Evolutionary conservation across 2,797 vertebrate genomes (phyloP).

Genomic region (Smutsia gigantea): DNA sequence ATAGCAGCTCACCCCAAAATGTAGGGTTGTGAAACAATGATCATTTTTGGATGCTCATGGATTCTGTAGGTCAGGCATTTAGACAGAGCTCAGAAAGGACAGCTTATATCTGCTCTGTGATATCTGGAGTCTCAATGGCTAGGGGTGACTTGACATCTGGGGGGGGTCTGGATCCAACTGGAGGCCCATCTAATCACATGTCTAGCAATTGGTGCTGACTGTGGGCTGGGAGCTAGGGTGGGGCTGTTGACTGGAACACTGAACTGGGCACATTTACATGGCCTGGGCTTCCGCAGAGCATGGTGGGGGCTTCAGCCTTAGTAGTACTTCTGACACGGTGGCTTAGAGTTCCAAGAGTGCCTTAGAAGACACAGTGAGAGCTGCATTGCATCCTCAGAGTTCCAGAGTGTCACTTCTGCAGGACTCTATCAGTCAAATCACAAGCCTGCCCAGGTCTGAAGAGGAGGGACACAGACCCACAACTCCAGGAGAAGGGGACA

Average conservation of each 20-base stretch:
- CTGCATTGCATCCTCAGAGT: neutral
- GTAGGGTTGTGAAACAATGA: neutral
- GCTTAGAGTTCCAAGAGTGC: neutral
- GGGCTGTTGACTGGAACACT: neutral
- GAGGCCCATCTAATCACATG: neutral
- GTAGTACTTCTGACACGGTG: fast-evolving
- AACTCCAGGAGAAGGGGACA: neutral
- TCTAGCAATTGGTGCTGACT: fast-evolving
- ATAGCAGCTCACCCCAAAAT: neutral
- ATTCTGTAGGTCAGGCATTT: neutral
- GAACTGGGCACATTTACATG: fast-evolving
- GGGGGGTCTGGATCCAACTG: neutral
- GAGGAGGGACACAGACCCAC: neutral
- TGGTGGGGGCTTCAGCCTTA: neutral
- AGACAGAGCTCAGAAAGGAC: neutral
- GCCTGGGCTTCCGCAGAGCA: neutral
- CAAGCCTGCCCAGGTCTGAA: neutral
- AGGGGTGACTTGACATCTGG: neutral
- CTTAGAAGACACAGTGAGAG: neutral
- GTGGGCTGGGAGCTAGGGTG: neutral
- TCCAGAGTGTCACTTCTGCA: neutral
- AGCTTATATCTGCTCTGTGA: neutral
- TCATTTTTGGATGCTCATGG: neutral
- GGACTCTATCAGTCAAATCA: neutral
- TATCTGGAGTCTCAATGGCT: neutral